Evolutionary conservation across 2,797 vertebrate genomes (phyloP).

Genomic region (Octomys mimax): DNA sequence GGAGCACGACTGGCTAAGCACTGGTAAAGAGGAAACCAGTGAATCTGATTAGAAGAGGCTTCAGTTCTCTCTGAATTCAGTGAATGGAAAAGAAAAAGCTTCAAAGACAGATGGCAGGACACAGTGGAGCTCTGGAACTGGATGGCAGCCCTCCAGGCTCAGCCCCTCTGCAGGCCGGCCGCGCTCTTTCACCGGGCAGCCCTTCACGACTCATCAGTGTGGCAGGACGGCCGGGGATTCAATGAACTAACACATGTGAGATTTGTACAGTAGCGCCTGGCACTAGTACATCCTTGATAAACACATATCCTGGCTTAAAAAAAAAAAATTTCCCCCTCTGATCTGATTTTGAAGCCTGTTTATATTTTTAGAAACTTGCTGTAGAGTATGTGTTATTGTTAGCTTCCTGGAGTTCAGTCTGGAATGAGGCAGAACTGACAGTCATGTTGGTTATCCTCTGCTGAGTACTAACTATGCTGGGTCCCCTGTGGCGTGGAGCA

Average conservation of each 20-base stretch:
- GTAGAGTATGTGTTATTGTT: background rate
- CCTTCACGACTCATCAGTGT: background rate
- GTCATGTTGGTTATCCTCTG: accelerated
- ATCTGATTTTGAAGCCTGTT: slow-evolving; percentile 28
- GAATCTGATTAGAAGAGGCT: background rate
- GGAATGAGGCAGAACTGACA: background rate
- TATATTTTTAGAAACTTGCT: background rate
- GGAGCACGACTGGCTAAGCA: background rate
- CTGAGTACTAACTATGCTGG: background rate
- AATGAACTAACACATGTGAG: background rate
- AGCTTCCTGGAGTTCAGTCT: background rate
- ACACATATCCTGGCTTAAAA: background rate
- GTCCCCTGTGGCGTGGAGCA: accelerated
- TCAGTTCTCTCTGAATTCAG: background rate
- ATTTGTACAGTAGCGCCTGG: background rate
- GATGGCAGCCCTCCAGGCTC: accelerated
- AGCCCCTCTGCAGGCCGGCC: background rate
- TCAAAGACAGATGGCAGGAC: background rate
- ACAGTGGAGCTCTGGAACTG: background rate
- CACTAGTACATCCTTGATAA: background rate
- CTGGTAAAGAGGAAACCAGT: background rate
- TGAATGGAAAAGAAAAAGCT: background rate
- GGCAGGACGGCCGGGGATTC: background rate
- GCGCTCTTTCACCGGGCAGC: accelerated
- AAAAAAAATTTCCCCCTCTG: background rate